phyloP scores from a whole-genome alignment of 2,888 invertebrate species.

The Volucella bombylans region DNA sequence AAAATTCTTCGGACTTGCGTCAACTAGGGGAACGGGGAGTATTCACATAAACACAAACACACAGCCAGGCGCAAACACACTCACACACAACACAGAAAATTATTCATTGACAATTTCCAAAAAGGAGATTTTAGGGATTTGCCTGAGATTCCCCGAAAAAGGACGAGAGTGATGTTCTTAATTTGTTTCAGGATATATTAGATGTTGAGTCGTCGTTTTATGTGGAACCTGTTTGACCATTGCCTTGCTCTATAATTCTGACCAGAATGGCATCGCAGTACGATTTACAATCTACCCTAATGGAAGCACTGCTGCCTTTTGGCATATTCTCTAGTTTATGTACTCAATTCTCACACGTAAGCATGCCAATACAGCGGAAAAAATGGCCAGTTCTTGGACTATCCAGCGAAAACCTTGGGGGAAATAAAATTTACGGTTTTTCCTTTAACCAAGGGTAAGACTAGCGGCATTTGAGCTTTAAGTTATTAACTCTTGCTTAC shows the following conservation, averaged over 20 bases:
- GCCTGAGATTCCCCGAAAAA: conserved; percentile 36
- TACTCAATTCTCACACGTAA: neutral
- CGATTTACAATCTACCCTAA: conserved; percentile 36
- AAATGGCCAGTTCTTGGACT: conserved; percentile 17
- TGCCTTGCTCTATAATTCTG: conserved; percentile 23
- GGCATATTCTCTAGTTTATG: conserved; percentile 15
- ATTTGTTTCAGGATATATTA: conserved; percentile 18
- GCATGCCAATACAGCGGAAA: neutral
- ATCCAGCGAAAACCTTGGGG: neutral
- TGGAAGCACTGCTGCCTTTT: conserved; percentile 10
- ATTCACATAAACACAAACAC: conserved; percentile 18
- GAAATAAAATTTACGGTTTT: conserved; percentile 10
- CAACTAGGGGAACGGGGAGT: conserved; percentile 5
- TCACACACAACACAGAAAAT: conserved; percentile 35
- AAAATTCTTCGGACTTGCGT: conserved; percentile 7
- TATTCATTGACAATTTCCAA: conserved; percentile 37
- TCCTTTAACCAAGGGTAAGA: neutral
- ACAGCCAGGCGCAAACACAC: neutral
- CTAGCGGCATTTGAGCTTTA: neutral
- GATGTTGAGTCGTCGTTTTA: neutral
- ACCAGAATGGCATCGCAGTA: neutral
- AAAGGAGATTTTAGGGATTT: conserved; percentile 42
- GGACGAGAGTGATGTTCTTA: conserved; percentile 48
- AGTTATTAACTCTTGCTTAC: neutral
- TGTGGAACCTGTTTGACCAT: neutral